Conservation (phyloP, 2,797 vertebrate species). For the Rallus crepitans region DNA sequence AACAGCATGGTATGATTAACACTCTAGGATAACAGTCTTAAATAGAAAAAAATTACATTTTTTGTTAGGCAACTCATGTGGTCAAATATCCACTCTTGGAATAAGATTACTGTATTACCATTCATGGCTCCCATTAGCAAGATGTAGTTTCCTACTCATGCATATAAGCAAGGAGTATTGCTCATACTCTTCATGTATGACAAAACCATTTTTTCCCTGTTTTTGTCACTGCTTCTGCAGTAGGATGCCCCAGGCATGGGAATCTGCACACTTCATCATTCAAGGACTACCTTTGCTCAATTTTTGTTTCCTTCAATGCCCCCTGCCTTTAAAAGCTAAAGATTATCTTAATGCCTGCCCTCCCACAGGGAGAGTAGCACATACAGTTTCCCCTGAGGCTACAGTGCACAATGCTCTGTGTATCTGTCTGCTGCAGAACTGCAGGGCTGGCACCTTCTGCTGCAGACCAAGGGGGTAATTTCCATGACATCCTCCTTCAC, state of each 20-base stretch:
- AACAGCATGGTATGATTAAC: background rate
- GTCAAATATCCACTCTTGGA: background rate
- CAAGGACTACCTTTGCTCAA: slow-evolving; percentile 36
- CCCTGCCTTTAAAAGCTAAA: slow-evolving; percentile 41
- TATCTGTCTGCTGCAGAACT: slow-evolving; percentile 27
- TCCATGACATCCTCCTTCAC: slow-evolving; percentile 14
- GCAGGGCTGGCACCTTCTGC: slow-evolving; percentile 10
- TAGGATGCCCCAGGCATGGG: slow-evolving; percentile 28
- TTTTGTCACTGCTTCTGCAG: background rate
- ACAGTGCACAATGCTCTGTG: background rate
- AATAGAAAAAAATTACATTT: background rate
- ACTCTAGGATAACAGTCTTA: background rate
- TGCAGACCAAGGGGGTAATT: slow-evolving; percentile 10
- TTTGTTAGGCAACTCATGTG: background rate
- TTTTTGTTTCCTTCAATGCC: slow-evolving; percentile 43
- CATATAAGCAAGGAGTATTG: background rate
- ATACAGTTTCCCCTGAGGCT: slow-evolving; percentile 8
- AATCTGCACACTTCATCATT: slow-evolving; percentile 47
- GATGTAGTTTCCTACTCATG: background rate
- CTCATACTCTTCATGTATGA: background rate
- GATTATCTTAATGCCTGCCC: slow-evolving; percentile 51
- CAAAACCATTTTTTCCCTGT: background rate
- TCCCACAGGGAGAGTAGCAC: slow-evolving; percentile 22
- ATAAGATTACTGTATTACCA: background rate
- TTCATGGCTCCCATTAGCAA: background rate